A percentile compares a stretch with the other conserved stretches of the same genome.
These are phyloP conservation scores for Dufourea novaeangliae DNA, from an alignment of 1,140 invertebrate species.

Conservation along the genomic window DNA sequence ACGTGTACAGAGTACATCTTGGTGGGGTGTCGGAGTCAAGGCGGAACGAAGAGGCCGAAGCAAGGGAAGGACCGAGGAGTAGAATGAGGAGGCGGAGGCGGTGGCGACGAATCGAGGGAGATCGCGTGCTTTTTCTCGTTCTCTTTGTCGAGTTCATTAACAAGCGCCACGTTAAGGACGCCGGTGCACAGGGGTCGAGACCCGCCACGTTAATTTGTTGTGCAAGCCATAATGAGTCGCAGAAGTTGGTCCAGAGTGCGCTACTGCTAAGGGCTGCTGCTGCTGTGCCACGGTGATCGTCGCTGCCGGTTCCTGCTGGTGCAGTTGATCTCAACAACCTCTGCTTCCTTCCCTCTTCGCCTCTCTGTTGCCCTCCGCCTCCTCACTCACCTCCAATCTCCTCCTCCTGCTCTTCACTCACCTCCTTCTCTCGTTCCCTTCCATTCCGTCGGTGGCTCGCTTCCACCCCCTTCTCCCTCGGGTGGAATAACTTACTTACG, in stretches of 20 bases:
- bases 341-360: slow-evolving; percentile 24
- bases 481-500: slow-evolving; percentile 74
- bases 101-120: slow-evolving; percentile 36
- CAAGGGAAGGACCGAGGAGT: not conserved
- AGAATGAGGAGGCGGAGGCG: too few species aligned
- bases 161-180: slow-evolving; percentile 52
- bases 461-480: slow-evolving; percentile 44
- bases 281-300: slow-evolving; percentile 8
- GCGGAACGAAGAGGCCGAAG: not conserved
- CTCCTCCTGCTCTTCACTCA: slow-evolving; percentile 17
- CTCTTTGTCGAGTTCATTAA: slow-evolving; percentile 54
- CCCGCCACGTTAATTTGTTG: slow-evolving; percentile 56
- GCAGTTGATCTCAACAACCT: slow-evolving; percentile 62
- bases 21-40: slow-evolving; percentile 37
- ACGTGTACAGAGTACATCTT: slow-evolving; percentile 45
- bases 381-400: not conserved
- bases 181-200: slow-evolving; percentile 36
- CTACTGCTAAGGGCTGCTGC: slow-evolving; percentile 39
- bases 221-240: slow-evolving; percentile 56
- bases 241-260: slow-evolving; percentile 48
- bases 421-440: slow-evolving; percentile 5
- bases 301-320: slow-evolving; percentile 34
- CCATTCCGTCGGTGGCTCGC: slow-evolving; percentile 34
- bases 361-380: slow-evolving; percentile 12
- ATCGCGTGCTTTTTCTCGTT: slow-evolving; percentile 49